Base-by-base conservation (phyloP, 2,888 invertebrate genomes). In the Clitarchus hookeri region DNA sequence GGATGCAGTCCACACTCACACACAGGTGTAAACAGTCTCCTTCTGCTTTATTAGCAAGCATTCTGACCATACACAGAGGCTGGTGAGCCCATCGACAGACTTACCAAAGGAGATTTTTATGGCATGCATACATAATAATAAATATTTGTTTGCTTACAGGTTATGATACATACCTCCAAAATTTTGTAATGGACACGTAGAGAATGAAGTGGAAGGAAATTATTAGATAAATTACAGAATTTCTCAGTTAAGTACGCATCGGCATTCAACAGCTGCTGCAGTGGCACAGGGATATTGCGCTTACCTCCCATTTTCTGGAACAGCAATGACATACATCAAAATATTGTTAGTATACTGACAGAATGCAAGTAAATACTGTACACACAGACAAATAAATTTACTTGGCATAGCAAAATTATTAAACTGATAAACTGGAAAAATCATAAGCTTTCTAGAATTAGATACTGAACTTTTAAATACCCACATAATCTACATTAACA, bases 151-250 rank as follows among this genome's bases (percentile, higher is more conserved):
- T 36, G 36, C 36, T 36, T 36, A 36, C 36, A 36, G 36, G 36
- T 36, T 48, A 25, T 44, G 65, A 23, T 85, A 85, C 44, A 26
- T 27, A 92, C 92, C 91, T 94, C 94, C n/a, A 94, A 89, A 16
- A 91, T 86, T 89, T 92, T 92, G 90, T 93, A 92, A 88, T 93
- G 90, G 0, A 91, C 90, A 88, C 91, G 91, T 23, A 91, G 88
- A 77, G 91, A 91, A 48, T 89, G 89, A 16, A 90, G 88, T 1
- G 91, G 90, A 85, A 91, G 87, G 84, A 90, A 89, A 80, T 89
- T 90, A 86, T 92, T 91, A 11, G 90, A 84, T 11, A 87, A 87
- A 84, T 89, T 90, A 23, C 92, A 91, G 86, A 92, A 90, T n/a
- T 88, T 87, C 84, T 92, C 89, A 2, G 92, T 92, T 2, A 92